Evolutionary conservation across 2,888 invertebrate genomes (phyloP), one percentile per base, ranked within the genome.

Genomic region (Homarus gammarus): DNA sequence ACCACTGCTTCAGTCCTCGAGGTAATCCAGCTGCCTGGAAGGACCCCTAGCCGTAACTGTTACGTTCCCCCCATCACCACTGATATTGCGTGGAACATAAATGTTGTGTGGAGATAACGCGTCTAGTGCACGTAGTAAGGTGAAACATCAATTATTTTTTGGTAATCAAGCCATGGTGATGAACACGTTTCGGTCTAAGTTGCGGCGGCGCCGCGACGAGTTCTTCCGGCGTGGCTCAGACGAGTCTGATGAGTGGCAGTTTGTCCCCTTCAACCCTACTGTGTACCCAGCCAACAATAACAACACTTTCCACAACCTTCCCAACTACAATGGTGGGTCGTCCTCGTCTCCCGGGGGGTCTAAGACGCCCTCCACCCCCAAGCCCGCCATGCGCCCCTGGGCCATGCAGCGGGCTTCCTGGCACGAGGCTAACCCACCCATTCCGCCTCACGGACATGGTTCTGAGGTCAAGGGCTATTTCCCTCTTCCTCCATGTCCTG

Each of bases 121-220:
- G 27, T 27, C 27, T n/a, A 64, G 64, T 64, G 27, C 44, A 44
- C 5, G 44, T 44, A 5, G 44, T 64, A 64, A 64, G 64, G 64
- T 27, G 6, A n/a, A 5, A 64, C 27, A 70, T 64, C 33, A 36
- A 49, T 68, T 22, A 27, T 12, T 33, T 15, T n/a, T 33, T 40
- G 83, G 49, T 40, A 8, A n/a, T 22, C 82, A 90, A 87, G 90
- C 87, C 73, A 91, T 91, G 91, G 91, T 91, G 84, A 91, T 91
- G 91, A 91, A 91, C 86, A 91, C 91, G 61, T 90, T 91, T 81
- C 83, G 90, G 83, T 91, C 90, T 40, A 90, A 90, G 88, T 87
- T 88, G 84, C 90, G 91, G 70, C 90, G 90, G 8, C 90, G 91
- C 77, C 91, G 91, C 75, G 87, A 91, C 90, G 91, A 91, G 49